phyloP scores from a whole-genome alignment of 2,888 invertebrate genomes.

The Cantharis nigra region DNA sequence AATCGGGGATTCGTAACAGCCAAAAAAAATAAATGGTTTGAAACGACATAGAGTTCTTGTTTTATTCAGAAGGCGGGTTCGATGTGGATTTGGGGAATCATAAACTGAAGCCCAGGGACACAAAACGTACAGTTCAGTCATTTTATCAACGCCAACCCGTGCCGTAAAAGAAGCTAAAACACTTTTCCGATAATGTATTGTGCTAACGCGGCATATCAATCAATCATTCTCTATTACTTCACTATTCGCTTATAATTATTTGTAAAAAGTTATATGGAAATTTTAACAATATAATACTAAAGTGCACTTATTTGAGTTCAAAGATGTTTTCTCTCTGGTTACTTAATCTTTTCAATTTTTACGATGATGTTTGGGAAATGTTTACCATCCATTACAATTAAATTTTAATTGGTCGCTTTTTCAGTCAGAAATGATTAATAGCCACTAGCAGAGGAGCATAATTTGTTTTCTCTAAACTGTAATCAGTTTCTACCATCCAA shows the following conservation, averaged over 20 bases:
- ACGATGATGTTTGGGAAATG: background rate
- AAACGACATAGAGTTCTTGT: constrained; percentile 38
- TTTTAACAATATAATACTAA: background rate
- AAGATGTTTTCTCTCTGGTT: background rate
- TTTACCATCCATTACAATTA: constrained; percentile 1
- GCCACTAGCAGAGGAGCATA: background rate
- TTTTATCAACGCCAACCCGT: constrained; percentile 39
- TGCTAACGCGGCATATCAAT: constrained; percentile 18
- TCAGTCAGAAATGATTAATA: constrained; percentile 8
- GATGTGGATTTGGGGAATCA: constrained; percentile 47
- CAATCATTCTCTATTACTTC: constrained; percentile 14
- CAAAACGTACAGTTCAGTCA: constrained; percentile 37
- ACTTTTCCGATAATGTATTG: constrained; percentile 18
- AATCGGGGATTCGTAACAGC: constrained; percentile 31
- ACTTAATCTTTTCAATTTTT: background rate
- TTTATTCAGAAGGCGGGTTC: constrained; percentile 44
- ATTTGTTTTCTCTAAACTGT: constrained; percentile 4
- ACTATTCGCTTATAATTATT: constrained; percentile 16
- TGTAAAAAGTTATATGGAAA: background rate
- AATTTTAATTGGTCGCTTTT: constrained; percentile 8
- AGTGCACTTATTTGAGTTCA: constrained; percentile 8
- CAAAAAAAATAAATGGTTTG: constrained; percentile 40
- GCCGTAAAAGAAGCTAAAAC: constrained; percentile 14
- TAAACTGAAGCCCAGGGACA: constrained; percentile 43
- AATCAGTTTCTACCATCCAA: constrained; percentile 18